Evolutionary conservation across 2,888 invertebrate genomes (phyloP).

Genomic region (Caenorhabditis zanzibari): DNA sequence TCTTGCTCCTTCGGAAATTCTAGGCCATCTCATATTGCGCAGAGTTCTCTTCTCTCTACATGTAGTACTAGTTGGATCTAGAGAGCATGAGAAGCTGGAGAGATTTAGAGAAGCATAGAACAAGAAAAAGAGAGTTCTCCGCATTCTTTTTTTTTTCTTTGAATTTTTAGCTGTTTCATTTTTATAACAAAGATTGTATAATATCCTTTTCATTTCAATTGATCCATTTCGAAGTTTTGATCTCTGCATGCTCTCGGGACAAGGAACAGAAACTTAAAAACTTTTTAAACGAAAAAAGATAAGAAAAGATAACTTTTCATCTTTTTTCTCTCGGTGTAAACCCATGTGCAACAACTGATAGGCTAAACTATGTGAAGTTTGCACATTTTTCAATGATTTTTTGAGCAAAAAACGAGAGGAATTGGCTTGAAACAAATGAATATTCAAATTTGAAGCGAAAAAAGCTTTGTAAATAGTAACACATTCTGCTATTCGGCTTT

Average conservation of each 20-base stretch:
- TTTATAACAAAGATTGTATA: not conserved
- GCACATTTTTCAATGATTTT: not conserved
- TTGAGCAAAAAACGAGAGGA: not conserved
- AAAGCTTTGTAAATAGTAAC: too few species aligned
- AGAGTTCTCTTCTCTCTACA: not conserved
- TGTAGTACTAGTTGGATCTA: too few species aligned
- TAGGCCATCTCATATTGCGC: constrained; percentile 13
- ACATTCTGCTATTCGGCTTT: too few species aligned
- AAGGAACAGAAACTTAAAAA: not conserved
- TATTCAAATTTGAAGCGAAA: too few species aligned
- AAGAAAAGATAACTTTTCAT: constrained; percentile 30
- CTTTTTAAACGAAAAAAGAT: not conserved
- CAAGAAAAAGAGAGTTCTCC: not conserved
- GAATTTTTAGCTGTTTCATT: not conserved
- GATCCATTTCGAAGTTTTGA: not conserved
- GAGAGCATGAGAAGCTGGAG: constrained; percentile 22
- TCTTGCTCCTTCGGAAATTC: not conserved
- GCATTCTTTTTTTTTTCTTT: not conserved
- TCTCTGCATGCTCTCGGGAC: too few species aligned
- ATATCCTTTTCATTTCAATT: not conserved
- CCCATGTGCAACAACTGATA: too few species aligned
- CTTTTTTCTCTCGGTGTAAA: not conserved
- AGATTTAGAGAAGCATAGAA: not conserved
- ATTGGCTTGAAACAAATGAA: too few species aligned
- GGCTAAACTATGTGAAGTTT: not conserved